Evolutionary conservation across 2,888 invertebrate species (phyloP).

Genomic region (Drosophila borborema): DNA sequence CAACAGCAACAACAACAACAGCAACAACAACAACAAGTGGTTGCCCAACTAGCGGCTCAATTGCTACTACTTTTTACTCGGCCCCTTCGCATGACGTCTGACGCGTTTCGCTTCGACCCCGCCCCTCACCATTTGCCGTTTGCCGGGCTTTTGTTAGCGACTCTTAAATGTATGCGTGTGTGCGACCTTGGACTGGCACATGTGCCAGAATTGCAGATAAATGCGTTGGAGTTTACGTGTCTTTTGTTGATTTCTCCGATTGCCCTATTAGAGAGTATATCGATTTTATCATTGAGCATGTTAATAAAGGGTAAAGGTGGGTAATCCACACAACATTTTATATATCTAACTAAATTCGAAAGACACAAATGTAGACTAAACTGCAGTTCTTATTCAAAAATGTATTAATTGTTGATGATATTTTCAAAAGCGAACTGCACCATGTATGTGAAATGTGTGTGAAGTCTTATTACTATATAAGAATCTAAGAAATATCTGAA

Average conservation of each 20-base stretch:
- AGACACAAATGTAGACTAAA: neutral
- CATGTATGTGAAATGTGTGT: too few species aligned
- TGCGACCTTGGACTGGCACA: constrained; percentile 64
- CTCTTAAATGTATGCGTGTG: constrained; percentile 44
- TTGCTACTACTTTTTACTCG: constrained; percentile 46
- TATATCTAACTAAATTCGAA: neutral
- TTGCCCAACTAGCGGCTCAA: constrained; percentile 69
- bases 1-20: constrained; percentile 26
- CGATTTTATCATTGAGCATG: neutral
- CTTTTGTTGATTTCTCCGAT: constrained; percentile 13
- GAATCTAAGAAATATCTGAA: too few species aligned
- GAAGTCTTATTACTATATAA: too few species aligned
- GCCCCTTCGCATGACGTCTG: constrained; percentile 7
- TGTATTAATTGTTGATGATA: too few species aligned
- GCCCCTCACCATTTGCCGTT: neutral
- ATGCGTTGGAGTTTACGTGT: constrained; percentile 22
- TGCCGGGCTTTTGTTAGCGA: constrained; percentile 41
- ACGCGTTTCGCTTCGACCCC: constrained; percentile 11
- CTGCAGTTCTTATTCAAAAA: too few species aligned
- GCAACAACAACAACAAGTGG: constrained; percentile 63
- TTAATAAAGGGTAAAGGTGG: neutral
- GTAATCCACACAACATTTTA: too few species aligned
- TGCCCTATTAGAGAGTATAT: neutral
- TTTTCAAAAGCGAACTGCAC: too few species aligned
- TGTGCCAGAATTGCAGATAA: constrained; percentile 69